Base-by-base conservation (phyloP, 2,888 invertebrate genomes). In the Xylota segnis region DNA sequence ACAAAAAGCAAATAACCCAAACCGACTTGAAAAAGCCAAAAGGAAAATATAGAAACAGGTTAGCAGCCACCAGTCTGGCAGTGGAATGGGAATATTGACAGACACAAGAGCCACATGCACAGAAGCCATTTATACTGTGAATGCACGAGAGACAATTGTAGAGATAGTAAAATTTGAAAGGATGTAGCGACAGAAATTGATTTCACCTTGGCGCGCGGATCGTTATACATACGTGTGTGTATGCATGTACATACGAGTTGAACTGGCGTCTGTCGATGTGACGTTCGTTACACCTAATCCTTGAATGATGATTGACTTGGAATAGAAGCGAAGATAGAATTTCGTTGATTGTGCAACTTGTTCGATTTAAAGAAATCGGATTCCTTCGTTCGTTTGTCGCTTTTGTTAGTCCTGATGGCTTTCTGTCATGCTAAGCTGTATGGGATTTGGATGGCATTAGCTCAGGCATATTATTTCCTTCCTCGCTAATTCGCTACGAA, bases 281-380 rank as follows among this genome's bases (percentile, higher is more conserved):
- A 70, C 70, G 9, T 61, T 75, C 56, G 63, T 50, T 82, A 47
- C 75, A 74, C 63, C 71, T 82, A 82, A 76, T 76, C 71, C 82
- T 27, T 52, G 70, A 76, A 76, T 58, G 82, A 82, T 70, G 82
- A 82, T 71, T 82, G 76, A 82, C 76, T 76, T 82, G 74, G 58
- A 52, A 40, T 32, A 63, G 40, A 9, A 43, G 9, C 32, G 34
- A 23, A 45, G 34, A 76, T 71, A 50, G 82, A 58, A 50, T 82
- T 65, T 63, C 70, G 14, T 16, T 82, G 63, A 70, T 40, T 70
- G 70, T 65, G 82, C 56, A 65, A 58, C 61, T 76, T 76, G 70
- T 71, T 76, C 76, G 58, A 63, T 82, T 71, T 59, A 12, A 45
- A 56, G 63, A 70, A 76, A 75, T 81, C 59, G 18, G 61, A 75